A percentile compares a stretch with the other conserved stretches of the same genome.
Conservation (phyloP, 1,140 invertebrate genomes). For the Halotydeus destructor region DNA sequence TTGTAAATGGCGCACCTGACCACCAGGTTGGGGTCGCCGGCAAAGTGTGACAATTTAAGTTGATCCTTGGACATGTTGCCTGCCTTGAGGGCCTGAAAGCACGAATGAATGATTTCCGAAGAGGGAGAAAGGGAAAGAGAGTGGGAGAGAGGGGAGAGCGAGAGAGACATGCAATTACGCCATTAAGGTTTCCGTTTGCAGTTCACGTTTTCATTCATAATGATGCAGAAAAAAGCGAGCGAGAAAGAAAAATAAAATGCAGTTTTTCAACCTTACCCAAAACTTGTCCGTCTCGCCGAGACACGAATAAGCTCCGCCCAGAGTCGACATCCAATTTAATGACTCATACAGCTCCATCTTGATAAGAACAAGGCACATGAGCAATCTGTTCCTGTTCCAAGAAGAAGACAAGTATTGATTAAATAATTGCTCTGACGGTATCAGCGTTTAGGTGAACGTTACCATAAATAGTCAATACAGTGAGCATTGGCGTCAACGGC, state of each 20-base stretch:
- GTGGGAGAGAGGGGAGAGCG: too few species aligned
- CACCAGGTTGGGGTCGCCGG: slow-evolving; percentile 54
- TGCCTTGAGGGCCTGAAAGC: slow-evolving; percentile 62
- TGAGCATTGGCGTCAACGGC: too few species aligned
- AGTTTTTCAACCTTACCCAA: slow-evolving; percentile 43
- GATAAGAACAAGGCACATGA: slow-evolving; percentile 20
- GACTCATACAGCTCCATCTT: slow-evolving; percentile 51
- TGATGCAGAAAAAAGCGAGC: neutral
- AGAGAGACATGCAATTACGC: too few species aligned
- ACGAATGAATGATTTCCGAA: neutral
- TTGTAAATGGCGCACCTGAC: slow-evolving; percentile 60
- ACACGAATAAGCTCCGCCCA: slow-evolving; percentile 81
- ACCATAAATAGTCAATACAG: too few species aligned
- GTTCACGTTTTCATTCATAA: too few species aligned
- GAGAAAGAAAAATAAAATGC: neutral
- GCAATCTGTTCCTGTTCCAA: slow-evolving; percentile 23
- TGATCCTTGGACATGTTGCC: slow-evolving; percentile 65
- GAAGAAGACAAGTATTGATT: too few species aligned
- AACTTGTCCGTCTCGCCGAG: slow-evolving; percentile 58
- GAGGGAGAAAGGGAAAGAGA: neutral
- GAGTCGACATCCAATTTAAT: slow-evolving; percentile 83
- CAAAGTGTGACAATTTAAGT: slow-evolving; percentile 46
- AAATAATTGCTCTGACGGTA: too few species aligned
- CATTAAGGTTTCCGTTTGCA: too few species aligned
- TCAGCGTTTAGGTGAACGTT: too few species aligned